Evolutionary conservation across 2,113 vertebrate species (phyloP).

Genomic region (Amphilophus citrinellus): DNA sequence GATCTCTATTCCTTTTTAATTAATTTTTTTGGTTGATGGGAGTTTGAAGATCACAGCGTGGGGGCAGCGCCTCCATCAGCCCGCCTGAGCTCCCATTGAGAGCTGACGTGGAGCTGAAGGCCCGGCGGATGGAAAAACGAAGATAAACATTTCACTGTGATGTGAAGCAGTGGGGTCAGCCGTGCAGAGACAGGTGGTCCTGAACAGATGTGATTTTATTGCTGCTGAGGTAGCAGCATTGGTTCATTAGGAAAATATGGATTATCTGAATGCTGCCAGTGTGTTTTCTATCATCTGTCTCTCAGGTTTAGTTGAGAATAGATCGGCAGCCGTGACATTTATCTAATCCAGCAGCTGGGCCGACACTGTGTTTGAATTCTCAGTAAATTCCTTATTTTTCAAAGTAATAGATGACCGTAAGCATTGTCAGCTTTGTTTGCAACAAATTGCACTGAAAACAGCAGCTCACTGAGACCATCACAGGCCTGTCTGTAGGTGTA

Average conservation of each 20-base stretch:
- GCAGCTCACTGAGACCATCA: neutral
- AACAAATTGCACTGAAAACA: neutral
- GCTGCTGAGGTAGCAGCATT: accelerated
- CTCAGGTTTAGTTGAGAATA: neutral
- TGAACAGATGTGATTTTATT: neutral
- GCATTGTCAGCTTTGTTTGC: neutral
- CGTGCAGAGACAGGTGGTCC: neutral
- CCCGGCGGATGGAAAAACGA: neutral
- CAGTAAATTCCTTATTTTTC: accelerated
- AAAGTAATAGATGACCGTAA: accelerated
- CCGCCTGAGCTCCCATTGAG: neutral
- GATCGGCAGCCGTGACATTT: neutral
- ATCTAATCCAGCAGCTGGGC: neutral
- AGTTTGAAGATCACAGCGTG: neutral
- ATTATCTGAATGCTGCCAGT: neutral
- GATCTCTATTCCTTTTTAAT: neutral
- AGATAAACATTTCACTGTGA: neutral
- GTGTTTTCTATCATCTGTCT: neutral
- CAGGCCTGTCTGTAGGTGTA: neutral
- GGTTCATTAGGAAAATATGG: neutral
- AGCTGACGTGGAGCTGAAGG: neutral
- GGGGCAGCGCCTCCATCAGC: neutral
- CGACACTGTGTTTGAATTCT: neutral
- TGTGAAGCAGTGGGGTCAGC: conserved; percentile 2
- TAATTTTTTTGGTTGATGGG: neutral